Evolutionary conservation across 1,140 invertebrate genomes (phyloP).

Genomic region (Hydropsyche tenuis): DNA sequence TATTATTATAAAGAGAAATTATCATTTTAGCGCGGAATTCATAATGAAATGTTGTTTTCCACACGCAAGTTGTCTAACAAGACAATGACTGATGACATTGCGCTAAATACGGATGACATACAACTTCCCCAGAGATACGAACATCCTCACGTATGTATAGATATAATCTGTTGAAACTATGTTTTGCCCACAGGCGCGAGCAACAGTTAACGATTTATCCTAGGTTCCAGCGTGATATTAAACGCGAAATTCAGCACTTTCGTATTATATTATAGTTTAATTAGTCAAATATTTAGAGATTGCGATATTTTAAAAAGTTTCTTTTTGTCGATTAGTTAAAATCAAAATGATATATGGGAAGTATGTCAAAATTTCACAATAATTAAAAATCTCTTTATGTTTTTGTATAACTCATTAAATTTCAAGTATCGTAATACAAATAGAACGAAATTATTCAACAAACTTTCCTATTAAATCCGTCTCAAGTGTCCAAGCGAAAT

Average conservation of each 20-base stretch:
- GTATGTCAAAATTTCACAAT: no score
- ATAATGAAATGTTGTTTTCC: slow-evolving; percentile 28
- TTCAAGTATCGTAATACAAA: no score
- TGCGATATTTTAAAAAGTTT: no score
- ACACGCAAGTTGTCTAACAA: slow-evolving; percentile 34
- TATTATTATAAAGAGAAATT: slow-evolving; percentile 28
- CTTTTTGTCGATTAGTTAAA: no score
- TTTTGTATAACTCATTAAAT: no score
- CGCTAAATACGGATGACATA: slow-evolving; percentile 33
- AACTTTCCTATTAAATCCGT: no score
- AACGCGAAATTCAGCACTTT: neutral
- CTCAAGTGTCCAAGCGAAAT: no score
- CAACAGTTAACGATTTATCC: slow-evolving; percentile 14
- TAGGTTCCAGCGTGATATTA: neutral
- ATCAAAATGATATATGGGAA: no score
- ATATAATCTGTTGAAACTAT: slow-evolving; percentile 1
- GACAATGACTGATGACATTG: slow-evolving; percentile 37
- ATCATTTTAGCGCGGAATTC: slow-evolving; percentile 13
- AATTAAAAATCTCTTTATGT: no score
- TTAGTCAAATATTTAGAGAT: no score
- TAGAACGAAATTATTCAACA: no score
- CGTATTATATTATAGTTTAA: no score
- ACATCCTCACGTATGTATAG: neutral
- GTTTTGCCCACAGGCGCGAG: neutral
- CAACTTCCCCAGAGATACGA: slow-evolving; percentile 31